A percentile compares a stretch with the other conserved stretches of the same genome.
Evolutionary conservation across 2,888 invertebrate genomes (phyloP).

Genomic region (Tachina lurida): DNA sequence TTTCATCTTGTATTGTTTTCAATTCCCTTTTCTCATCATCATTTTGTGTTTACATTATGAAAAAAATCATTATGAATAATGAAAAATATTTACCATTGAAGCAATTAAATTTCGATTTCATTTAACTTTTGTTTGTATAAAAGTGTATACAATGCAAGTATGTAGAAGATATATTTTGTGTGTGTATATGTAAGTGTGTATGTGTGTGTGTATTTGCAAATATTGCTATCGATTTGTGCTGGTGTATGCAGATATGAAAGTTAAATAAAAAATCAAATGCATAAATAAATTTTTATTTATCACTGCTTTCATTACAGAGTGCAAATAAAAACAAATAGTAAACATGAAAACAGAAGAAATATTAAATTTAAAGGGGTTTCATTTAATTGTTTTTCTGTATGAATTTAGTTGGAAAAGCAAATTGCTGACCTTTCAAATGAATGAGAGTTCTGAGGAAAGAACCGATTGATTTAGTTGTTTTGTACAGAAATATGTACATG

Average conservation of each 20-base stretch:
- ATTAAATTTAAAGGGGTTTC: not conserved
- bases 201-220: not conserved
- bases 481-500: no score
- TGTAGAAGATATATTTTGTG: not conserved
- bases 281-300: conserved; percentile 2
- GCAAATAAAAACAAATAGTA: not conserved
- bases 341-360: not conserved
- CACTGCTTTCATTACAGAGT: not conserved
- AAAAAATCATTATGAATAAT: conserved; percentile 37
- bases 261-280: not conserved
- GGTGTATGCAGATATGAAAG: not conserved
- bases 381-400: not conserved
- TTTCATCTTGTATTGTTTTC: not conserved
- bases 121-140: conserved; percentile 24
- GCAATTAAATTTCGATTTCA: conserved; percentile 60
- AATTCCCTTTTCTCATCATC: not conserved
- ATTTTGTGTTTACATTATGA: conserved; percentile 33
- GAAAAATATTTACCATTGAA: conserved; percentile 49
- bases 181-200: not conserved
- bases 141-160: not conserved
- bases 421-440: no score
- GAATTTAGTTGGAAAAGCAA: not conserved
- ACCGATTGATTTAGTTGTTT: no score
- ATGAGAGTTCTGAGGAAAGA: no score
- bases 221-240: not conserved